These are phyloP conservation scores for Vollenhovia emeryi DNA, from an alignment of 1,140 invertebrate species.

Conservation along the genomic window DNA sequence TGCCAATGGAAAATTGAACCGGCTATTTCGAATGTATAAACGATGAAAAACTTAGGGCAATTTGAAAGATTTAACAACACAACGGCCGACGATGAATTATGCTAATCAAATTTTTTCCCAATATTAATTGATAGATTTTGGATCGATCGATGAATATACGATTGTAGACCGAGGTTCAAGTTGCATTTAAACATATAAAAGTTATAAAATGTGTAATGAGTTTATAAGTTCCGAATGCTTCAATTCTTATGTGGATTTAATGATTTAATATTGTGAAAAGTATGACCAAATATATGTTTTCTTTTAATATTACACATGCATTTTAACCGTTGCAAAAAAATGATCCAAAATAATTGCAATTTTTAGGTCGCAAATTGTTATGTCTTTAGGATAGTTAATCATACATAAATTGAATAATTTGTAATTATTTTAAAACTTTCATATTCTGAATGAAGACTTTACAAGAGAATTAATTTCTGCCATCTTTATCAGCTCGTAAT, in stretches of 20 bases:
- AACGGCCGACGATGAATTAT: background rate
- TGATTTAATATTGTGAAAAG: background rate
- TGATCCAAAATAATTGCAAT: background rate
- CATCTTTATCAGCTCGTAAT: background rate
- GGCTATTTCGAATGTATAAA: background rate
- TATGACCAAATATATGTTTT: background rate
- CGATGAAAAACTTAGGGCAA: conserved; percentile 2
- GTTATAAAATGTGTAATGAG: background rate
- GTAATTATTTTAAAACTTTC: background rate
- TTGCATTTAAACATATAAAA: background rate
- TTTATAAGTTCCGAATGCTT: background rate
- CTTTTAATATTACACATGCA: background rate
- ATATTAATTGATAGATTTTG: background rate
- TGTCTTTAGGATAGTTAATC: background rate
- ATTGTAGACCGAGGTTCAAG: no score
- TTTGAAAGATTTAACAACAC: background rate
- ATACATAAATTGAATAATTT: background rate
- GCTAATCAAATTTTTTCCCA: background rate
- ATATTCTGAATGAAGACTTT: background rate
- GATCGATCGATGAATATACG: no score
- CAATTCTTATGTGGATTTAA: background rate
- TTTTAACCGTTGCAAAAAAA: background rate
- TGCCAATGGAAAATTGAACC: conserved; percentile 40
- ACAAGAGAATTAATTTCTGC: background rate
- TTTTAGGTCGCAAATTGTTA: background rate